Conservation (phyloP, 1,140 invertebrate genomes). For the Neodiprion pinetum region DNA sequence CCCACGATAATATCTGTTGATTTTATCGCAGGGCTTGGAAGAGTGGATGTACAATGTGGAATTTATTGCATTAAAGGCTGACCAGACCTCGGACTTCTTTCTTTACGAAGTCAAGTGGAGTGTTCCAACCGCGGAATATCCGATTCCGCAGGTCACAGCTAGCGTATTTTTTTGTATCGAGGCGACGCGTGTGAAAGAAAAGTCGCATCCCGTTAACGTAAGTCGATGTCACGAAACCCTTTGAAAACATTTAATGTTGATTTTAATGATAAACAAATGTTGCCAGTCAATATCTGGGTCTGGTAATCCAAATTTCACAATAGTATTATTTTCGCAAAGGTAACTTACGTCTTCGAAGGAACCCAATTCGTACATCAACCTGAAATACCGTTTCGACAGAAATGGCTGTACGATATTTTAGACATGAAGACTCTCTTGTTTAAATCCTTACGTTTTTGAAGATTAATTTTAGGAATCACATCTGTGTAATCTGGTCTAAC, state of each 20-base stretch:
- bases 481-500: too few species aligned
- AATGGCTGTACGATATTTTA: conserved; percentile 42
- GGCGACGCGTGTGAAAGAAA: conserved; percentile 24
- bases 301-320: not conserved
- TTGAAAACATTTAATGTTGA: not conserved
- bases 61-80: conserved; percentile 27
- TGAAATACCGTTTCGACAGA: conserved; percentile 34
- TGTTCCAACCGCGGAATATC: conserved; percentile 38
- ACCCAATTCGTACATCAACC: conserved; percentile 34
- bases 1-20: too few species aligned
- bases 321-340: conserved; percentile 11
- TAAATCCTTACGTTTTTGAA: not conserved
- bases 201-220: conserved; percentile 36
- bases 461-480: too few species aligned
- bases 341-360: conserved; percentile 43
- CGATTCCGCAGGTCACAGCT: conserved; percentile 42
- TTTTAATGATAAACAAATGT: not conserved
- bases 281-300: not conserved
- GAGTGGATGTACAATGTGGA: conserved; percentile 41
- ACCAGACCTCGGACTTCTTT: conserved; percentile 29
- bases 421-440: conserved; percentile 34
- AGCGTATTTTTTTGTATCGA: conserved; percentile 36
- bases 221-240: conserved; percentile 18
- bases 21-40: conserved; percentile 28
- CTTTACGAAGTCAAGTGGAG: conserved; percentile 45